Percentiles rank a stretch among this genome's conserved stretches.
Conservation (phyloP, 2,113 vertebrate species). For the Myanophis thanlyinensis region DNA sequence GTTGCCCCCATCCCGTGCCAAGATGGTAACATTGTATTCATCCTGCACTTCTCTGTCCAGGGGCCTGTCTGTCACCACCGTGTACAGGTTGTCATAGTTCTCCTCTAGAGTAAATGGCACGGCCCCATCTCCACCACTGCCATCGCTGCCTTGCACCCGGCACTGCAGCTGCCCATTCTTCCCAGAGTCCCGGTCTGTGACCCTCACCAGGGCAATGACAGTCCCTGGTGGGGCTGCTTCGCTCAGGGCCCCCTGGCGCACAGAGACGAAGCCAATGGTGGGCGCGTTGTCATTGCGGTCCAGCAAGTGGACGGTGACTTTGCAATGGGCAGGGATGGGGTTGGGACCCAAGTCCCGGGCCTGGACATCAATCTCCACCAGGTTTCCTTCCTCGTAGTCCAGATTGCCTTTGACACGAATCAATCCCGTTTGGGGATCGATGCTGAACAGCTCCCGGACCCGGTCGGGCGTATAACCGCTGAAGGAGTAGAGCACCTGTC, state of each 20-base stretch:
- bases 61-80: conserved; percentile 91
- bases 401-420: conserved; percentile 95
- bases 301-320: conserved; percentile 93
- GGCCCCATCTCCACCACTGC: conserved; percentile 58
- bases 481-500: conserved; percentile 95
- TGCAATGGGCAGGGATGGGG: conserved; percentile 97
- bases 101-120: conserved; percentile 95
- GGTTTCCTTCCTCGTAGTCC: conserved; percentile 94
- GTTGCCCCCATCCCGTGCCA: conserved; percentile 92
- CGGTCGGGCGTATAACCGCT: conserved; percentile 92
- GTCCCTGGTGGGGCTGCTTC: conserved; percentile 93
- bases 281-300: conserved; percentile 98
- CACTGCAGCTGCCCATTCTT: conserved; percentile 96
- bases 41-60: conserved; percentile 92
- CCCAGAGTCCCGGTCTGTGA: conserved; percentile 93
- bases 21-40: conserved; percentile 95
- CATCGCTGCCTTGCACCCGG: conserved; percentile 80
- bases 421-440: conserved; percentile 91
- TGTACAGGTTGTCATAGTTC: conserved; percentile 97
- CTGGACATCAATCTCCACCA: conserved; percentile 96
- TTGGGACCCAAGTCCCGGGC: conserved; percentile 95
- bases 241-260: conserved; percentile 97
- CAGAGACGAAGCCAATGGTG: conserved; percentile 92
- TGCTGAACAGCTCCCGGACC: conserved; percentile 93
- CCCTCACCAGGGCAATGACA: conserved; percentile 93